Evolutionary conservation across 1,140 invertebrate species (phyloP).

Genomic region (Brachionus paranguensis): DNA sequence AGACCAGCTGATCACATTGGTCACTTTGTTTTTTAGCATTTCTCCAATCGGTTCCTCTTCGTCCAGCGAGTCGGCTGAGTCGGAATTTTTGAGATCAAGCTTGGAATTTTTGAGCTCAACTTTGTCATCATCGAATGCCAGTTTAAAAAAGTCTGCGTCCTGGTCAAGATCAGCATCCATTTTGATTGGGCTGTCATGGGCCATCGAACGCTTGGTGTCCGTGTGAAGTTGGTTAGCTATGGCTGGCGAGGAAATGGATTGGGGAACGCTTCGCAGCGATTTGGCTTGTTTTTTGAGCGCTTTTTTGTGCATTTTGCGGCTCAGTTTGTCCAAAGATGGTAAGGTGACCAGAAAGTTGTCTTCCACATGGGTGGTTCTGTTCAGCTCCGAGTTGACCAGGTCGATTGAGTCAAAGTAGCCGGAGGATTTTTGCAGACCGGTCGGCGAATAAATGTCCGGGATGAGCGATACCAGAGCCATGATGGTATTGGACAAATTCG

Average conservation of each 20-base stretch:
- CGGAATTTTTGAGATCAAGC: background rate
- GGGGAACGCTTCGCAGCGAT: background rate
- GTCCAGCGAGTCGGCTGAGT: background rate
- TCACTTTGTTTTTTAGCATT: conserved; percentile 17
- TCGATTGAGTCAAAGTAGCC: conserved; percentile 30
- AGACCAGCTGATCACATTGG: conserved; percentile 19
- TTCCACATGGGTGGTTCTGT: background rate
- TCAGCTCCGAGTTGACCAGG: conserved; percentile 15
- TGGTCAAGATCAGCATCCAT: background rate
- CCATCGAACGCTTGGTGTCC: background rate
- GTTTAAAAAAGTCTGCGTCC: background rate
- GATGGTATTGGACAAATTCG: conserved; percentile 75
- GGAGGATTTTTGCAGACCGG: background rate
- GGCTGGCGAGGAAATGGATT: background rate
- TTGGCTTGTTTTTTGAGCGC: conserved; percentile 10
- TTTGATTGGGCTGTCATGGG: background rate
- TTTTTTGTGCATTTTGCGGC: conserved; percentile 21
- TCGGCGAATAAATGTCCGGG: conserved; percentile 64
- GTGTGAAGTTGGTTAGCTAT: background rate
- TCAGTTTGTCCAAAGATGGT: background rate
- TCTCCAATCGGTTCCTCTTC: conserved; percentile 20
- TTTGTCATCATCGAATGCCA: conserved; percentile 22
- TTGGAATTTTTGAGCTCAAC: background rate
- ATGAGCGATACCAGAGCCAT: conserved; percentile 81
- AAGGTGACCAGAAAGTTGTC: background rate